Percentiles rank a stretch among this genome's conserved stretches.
Evolutionary conservation across 2,113 vertebrate species (phyloP).

Genomic region (Solea senegalensis): DNA sequence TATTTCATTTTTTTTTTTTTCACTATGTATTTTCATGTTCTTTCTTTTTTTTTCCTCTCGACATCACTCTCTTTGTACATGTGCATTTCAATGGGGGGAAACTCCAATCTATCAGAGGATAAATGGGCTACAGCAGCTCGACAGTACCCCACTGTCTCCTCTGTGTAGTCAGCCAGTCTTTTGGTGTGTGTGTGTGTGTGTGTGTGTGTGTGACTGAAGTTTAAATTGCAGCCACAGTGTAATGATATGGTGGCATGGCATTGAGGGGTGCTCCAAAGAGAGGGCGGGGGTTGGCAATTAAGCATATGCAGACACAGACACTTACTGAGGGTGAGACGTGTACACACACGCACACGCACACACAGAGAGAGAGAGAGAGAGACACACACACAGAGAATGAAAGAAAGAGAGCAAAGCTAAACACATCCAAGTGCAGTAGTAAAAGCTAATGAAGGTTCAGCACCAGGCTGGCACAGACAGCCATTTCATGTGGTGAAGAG

Average conservation of each 20-base stretch:
- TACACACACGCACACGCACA: constrained; percentile 32
- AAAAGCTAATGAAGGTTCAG: constrained; percentile 84
- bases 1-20: constrained; percentile 17
- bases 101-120: constrained; percentile 44
- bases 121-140: constrained; percentile 42
- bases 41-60: constrained; percentile 15
- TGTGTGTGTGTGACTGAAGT: constrained; percentile 62
- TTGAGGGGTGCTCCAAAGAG: constrained; percentile 68
- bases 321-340: constrained; percentile 52
- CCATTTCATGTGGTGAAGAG: constrained; percentile 81
- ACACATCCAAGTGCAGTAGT: constrained; percentile 80
- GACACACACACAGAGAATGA: constrained; percentile 44
- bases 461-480: constrained; percentile 76
- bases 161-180: constrained; percentile 58
- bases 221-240: constrained; percentile 73
- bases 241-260: constrained; percentile 79
- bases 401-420: constrained; percentile 71
- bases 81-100: constrained; percentile 33
- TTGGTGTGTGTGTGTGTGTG: constrained; percentile 39
- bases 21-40: constrained; percentile 36
- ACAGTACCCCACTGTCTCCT: constrained; percentile 60
- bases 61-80: constrained; percentile 17
- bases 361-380: constrained; percentile 58
- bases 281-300: constrained; percentile 78
- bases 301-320: constrained; percentile 77